Percentiles rank a stretch among this genome's conserved stretches.
Conservation (phyloP, 37 sponge, comb jelly and placozoan species). For the Aplysina aerophoba region DNA sequence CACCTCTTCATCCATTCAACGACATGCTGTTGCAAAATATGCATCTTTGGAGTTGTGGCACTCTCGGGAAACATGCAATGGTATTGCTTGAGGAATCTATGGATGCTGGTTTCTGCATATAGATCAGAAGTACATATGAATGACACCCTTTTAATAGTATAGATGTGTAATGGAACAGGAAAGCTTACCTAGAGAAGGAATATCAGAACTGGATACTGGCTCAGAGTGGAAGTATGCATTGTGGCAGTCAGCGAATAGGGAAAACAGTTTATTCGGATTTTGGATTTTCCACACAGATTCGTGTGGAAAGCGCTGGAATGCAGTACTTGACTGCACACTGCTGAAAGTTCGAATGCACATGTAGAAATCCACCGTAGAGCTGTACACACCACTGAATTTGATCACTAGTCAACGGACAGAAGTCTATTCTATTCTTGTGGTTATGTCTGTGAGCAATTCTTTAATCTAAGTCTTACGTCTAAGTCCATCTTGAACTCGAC, state of each 20-base stretch:
- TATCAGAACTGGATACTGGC: neutral
- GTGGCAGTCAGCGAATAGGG: constrained; percentile 41
- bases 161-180: neutral
- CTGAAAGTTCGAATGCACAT: no score
- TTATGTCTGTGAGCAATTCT: no score
- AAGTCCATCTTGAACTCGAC: no score
- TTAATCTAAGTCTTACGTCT: no score
- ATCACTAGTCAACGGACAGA: no score
- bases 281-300: no score
- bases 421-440: no score
- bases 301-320: no score
- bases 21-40: constrained; percentile 49
- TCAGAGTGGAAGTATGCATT: neutral
- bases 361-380: no score
- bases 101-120: constrained; percentile 17
- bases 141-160: neutral
- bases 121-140: neutral
- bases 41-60: constrained; percentile 40
- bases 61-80: constrained; percentile 22
- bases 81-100: constrained; percentile 28
- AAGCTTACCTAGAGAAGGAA: constrained; percentile 8
- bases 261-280: neutral
- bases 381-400: no score
- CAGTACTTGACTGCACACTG: no score
- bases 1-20: constrained; percentile 21